Evolutionary conservation across 53 echinoderm and acorn worm species (phyloP).

Genomic region (Actinopyga echinites): DNA sequence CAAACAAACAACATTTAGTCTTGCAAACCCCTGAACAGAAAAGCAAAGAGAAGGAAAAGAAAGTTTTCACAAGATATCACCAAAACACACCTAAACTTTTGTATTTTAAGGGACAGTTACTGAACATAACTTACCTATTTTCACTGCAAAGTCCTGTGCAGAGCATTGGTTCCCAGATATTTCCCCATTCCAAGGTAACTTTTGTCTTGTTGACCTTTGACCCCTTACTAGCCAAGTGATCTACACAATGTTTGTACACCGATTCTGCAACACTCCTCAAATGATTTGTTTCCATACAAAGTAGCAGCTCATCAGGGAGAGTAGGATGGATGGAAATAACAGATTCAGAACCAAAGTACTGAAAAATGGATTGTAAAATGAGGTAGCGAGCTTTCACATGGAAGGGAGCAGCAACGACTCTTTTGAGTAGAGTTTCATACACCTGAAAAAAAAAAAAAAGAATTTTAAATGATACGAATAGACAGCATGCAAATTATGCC

Average conservation of each 20-base stretch:
- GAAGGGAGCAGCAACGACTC: conserved; percentile 64
- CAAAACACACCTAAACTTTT: too few species aligned
- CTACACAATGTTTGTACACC: conserved; percentile 50
- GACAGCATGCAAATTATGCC: too few species aligned
- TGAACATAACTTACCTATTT: conserved; percentile 53
- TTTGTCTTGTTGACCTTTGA: neutral
- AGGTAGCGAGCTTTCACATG: conserved; percentile 89
- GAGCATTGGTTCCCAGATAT: conserved; percentile 49
- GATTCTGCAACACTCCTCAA: conserved; percentile 63
- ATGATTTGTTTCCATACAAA: conserved; percentile 76
- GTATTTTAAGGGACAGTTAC: too few species aligned
- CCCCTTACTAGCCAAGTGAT: conserved; percentile 16
- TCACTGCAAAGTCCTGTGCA: conserved; percentile 62
- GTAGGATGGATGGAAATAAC: conserved; percentile 55
- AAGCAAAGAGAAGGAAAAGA: too few species aligned
- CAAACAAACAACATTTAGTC: too few species aligned
- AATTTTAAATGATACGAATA: too few species aligned
- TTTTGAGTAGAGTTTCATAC: conserved; percentile 47
- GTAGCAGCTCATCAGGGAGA: conserved; percentile 66
- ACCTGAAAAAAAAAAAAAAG: conserved; percentile 47
- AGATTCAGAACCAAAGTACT: conserved; percentile 51
- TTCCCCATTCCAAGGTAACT: conserved; percentile 51
- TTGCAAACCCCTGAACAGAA: too few species aligned
- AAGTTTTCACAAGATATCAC: too few species aligned
- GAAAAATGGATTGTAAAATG: conserved; percentile 67